These are phyloP conservation scores for Halcyon leucocephala DNA, from an alignment of 2,797 vertebrate genomes.

Conservation along the genomic window DNA sequence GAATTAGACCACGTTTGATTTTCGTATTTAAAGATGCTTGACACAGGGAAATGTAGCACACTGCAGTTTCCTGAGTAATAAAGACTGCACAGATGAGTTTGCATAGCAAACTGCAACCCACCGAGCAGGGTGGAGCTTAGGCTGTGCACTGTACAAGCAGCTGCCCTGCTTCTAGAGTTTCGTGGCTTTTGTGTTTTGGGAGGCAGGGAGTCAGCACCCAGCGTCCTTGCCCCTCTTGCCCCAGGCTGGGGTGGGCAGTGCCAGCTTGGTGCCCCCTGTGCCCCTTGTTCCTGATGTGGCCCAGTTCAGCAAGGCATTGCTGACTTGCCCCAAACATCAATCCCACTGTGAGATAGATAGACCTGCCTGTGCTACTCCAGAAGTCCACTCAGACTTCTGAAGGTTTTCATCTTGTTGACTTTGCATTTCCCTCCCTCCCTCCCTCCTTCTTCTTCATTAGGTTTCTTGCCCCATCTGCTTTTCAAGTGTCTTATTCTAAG, in stretches of 20 bases:
- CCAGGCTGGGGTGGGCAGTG: not conserved
- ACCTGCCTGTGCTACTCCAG: not conserved
- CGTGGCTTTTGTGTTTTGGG: not conserved
- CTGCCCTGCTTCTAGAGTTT: fast-evolving
- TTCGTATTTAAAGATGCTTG: not conserved
- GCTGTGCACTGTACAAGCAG: not conserved
- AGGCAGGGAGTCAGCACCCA: not conserved
- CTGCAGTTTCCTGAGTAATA: not conserved
- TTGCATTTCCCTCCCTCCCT: not conserved
- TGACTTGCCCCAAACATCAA: not conserved
- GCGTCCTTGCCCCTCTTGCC: not conserved
- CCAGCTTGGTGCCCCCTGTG: not conserved
- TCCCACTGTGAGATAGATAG: not conserved
- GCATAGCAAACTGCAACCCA: not conserved
- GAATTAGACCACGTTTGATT: not conserved
- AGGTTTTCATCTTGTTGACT: not conserved
- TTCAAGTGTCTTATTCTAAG: not conserved
- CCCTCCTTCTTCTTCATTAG: not conserved
- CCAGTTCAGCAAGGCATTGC: not conserved
- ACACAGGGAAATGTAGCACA: not conserved
- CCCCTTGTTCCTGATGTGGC: fast-evolving
- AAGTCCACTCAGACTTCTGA: not conserved
- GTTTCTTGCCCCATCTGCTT: not conserved
- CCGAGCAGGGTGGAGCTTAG: not conserved
- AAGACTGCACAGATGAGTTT: not conserved